Evolutionary conservation across 2,113 vertebrate species (phyloP), one percentile per base, ranked within the genome.

Genomic region (Lethenteron reissneri): DNA sequence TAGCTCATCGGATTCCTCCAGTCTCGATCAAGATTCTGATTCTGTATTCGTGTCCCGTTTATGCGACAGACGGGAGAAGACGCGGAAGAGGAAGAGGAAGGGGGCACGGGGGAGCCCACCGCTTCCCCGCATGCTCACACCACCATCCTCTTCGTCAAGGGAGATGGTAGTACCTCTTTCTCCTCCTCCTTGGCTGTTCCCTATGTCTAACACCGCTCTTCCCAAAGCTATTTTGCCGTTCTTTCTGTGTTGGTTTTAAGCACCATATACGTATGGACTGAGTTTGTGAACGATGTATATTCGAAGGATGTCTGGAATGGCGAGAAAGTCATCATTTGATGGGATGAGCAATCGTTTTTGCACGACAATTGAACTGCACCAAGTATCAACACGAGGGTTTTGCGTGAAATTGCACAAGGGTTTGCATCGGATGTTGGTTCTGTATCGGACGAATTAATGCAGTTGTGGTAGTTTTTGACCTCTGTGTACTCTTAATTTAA

Each of bases 131-230:
- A 86, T 70, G 94, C 90, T 19, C 91, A 99, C 76, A 99, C 92
- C 74, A 95, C 89, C 70, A 96, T 99, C 76, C 78, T 99, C 14
- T 99, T 99, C 74, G 92, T 96, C 71, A 97, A 91, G 79, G 92
- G 92, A 75, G 92, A 99, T 78, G 92, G 94, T 96, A 83, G 80
- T 74, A 73, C 69, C 56, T 58, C 10, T 14, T 14, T 13, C 14
- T 64, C 17, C 60, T 64, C 60, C 60, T 64, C 60, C 60, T 64
- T 64, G 4, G 8, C 60, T 8, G 60, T 64, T 14, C 4, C 25
- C 25, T 10, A 68, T 68, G n/a, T 68, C 64, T 11, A 17, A n/a
- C 25, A 17, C 64, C 10, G n/a, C 25, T 68, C 64, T 25, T 68
- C 64, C 10, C 8, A 68, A 25, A 9, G n/a, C 64, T 12, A 10